Percentiles rank a stretch among this genome's conserved stretches.
phyloP scores from a whole-genome alignment of 2,797 vertebrate species.

The Ceryle rudis region DNA sequence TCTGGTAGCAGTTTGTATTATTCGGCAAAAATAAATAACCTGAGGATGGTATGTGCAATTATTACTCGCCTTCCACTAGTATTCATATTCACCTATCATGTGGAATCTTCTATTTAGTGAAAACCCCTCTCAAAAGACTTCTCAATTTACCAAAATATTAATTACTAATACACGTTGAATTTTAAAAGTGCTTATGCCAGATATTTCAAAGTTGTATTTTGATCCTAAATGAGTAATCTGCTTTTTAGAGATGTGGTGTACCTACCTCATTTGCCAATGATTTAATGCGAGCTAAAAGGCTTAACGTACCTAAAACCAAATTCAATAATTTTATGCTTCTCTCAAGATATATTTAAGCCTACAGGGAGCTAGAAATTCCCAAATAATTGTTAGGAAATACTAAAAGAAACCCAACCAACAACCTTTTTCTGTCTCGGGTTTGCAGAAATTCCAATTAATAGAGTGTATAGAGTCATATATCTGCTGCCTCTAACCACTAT shows the following conservation, averaged over 20 bases:
- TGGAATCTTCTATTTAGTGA: not conserved
- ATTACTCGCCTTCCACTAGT: not conserved
- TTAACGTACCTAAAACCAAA: slow-evolving; percentile 18
- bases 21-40: not conserved
- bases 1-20: not conserved
- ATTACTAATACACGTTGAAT: not conserved
- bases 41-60: not conserved
- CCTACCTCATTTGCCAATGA: not conserved
- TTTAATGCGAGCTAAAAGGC: slow-evolving; percentile 7
- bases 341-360: slow-evolving; percentile 14
- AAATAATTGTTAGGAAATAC: not conserved
- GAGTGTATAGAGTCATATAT: not conserved
- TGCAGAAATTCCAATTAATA: not conserved
- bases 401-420: not conserved
- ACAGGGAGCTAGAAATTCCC: not conserved
- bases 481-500: not conserved
- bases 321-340: slow-evolving; percentile 13
- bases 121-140: not conserved
- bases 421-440: not conserved
- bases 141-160: not conserved
- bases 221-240: not conserved
- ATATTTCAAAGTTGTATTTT: not conserved
- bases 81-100: not conserved
- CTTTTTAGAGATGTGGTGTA: not conserved
- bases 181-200: not conserved